Conservation (phyloP, 2,888 invertebrate species). For the Erebia ligea region DNA sequence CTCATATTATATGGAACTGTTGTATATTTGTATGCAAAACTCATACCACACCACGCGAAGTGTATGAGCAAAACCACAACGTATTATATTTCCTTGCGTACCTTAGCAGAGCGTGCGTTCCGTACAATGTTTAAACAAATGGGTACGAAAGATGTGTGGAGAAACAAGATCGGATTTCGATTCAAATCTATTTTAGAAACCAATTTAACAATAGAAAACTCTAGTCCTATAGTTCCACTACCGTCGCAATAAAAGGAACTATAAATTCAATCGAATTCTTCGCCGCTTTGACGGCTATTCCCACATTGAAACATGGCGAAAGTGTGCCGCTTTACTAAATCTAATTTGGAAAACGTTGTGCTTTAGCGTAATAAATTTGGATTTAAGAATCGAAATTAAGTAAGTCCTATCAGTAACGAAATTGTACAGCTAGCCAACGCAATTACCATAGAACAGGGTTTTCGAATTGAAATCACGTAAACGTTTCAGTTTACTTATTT, state of each 20-base stretch:
- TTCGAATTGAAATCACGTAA: background rate
- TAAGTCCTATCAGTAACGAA: conserved; percentile 18
- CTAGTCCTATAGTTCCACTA: conserved; percentile 42
- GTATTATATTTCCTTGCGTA: conserved; percentile 10
- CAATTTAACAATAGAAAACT: conserved; percentile 43
- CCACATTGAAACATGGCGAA: conserved; percentile 57
- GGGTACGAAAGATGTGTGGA: conserved; percentile 26
- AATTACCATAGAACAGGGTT: conserved; percentile 4
- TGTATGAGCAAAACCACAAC: background rate
- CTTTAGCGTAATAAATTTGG: conserved; percentile 35
- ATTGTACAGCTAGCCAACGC: background rate
- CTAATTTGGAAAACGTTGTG: conserved; percentile 57
- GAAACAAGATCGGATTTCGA: conserved; percentile 38
- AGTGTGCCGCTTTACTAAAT: conserved; percentile 67
- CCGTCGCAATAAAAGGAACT: conserved; percentile 59
- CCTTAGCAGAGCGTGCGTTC: background rate
- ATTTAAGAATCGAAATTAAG: conserved; percentile 29
- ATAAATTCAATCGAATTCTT: conserved; percentile 67
- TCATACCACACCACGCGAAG: background rate
- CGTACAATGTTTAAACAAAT: conserved; percentile 13
- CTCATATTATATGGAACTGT: background rate
- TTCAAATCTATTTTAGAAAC: conserved; percentile 40
- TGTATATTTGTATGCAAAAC: background rate
- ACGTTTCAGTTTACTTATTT: background rate
- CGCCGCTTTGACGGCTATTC: conserved; percentile 61